Conservation (phyloP, 2,797 vertebrate species). For the Characodon lateralis region DNA sequence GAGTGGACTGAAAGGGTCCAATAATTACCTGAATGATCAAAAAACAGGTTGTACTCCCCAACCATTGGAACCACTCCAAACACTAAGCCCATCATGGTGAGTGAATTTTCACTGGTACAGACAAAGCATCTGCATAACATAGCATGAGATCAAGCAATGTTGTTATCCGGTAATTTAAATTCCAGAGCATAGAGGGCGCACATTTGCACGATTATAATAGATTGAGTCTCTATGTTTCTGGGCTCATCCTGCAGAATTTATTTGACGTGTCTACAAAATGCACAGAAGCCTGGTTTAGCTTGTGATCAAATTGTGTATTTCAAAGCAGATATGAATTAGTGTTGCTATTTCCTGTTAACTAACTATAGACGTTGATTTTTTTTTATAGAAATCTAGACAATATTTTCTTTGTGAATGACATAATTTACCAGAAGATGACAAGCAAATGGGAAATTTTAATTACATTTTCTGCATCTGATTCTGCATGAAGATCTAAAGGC, state of each 20-base stretch:
- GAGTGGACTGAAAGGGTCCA: too few species aligned
- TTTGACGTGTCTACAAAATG: too few species aligned
- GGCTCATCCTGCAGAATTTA: too few species aligned
- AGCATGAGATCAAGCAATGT: neutral
- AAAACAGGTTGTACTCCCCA: too few species aligned
- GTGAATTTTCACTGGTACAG: neutral
- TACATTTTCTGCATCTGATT: neutral
- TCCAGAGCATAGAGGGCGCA: too few species aligned
- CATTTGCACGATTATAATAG: neutral
- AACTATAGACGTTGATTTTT: neutral
- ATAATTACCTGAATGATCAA: too few species aligned
- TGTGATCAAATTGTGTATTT: too few species aligned
- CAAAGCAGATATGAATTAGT: too few species aligned
- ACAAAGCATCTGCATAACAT: neutral
- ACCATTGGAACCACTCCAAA: too few species aligned
- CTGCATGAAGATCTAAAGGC: neutral
- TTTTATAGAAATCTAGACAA: too few species aligned
- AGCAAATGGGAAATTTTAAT: neutral
- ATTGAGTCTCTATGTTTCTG: neutral
- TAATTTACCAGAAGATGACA: neutral
- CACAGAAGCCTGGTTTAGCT: too few species aligned
- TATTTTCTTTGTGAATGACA: neutral
- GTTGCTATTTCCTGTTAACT: neutral
- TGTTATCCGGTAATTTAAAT: too few species aligned
- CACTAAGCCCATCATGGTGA: neutral